phyloP scores from a whole-genome alignment of 2,797 vertebrate genomes.

The Onychomys leucogaster region DNA sequence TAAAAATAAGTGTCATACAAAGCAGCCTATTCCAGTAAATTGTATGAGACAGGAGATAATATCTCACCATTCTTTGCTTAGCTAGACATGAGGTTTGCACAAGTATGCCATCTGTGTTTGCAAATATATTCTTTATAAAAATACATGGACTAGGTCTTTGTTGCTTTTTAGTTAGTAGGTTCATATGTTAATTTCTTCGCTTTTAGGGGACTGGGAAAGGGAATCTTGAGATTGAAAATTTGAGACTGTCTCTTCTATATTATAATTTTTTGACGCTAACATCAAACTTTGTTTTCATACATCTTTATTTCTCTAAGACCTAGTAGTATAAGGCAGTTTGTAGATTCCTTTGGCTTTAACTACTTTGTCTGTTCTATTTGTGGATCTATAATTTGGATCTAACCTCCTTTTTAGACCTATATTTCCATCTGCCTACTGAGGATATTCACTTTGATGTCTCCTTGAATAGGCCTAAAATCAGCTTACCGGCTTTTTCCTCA shows the following conservation, averaged over 20 bases:
- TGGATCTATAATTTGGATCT: not conserved
- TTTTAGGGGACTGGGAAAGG: not conserved
- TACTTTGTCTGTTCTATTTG: slow-evolving; percentile 11
- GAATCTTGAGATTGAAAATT: not conserved
- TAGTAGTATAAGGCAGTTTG: slow-evolving; percentile 5
- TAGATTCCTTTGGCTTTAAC: slow-evolving; percentile 20
- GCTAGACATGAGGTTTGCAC: not conserved
- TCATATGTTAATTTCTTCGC: not conserved
- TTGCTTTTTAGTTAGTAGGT: not conserved
- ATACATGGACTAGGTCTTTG: not conserved
- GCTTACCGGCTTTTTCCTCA: not conserved
- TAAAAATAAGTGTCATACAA: not conserved
- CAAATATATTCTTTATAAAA: slow-evolving; percentile 13
- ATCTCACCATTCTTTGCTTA: not conserved
- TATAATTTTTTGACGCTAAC: not conserved
- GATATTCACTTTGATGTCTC: not conserved
- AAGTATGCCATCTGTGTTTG: slow-evolving; percentile 19
- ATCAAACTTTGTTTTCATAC: not conserved
- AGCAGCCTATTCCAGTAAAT: not conserved
- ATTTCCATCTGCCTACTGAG: slow-evolving; percentile 4
- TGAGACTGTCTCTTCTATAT: not conserved
- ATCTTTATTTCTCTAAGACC: not conserved
- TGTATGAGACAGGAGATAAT: not conserved
- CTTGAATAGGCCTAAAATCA: not conserved
- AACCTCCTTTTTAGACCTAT: slow-evolving; percentile 22